These are phyloP conservation scores for Phorcus lineatus DNA, from an alignment of 2,888 invertebrate species.

Conservation along the genomic window DNA sequence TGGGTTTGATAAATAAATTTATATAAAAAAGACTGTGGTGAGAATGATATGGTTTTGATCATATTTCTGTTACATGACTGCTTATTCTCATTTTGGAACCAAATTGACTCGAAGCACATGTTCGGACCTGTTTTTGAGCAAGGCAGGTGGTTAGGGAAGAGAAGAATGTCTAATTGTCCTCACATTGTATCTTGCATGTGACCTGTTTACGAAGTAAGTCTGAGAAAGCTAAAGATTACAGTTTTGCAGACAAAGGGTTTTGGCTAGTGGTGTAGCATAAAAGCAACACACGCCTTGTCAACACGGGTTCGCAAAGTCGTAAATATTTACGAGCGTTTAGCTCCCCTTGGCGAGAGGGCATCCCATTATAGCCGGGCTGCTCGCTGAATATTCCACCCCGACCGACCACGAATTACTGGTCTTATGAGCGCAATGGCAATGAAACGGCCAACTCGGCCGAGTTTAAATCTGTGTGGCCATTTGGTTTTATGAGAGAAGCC, in stretches of 20 bases:
- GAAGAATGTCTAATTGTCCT: too few relatives aligned
- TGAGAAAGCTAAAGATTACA: too few relatives aligned
- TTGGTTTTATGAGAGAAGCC: neutral
- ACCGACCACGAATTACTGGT: neutral
- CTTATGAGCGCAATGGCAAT: neutral
- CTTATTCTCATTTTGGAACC: too few relatives aligned
- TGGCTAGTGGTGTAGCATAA: too few relatives aligned
- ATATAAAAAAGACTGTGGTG: too few relatives aligned
- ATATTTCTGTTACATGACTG: too few relatives aligned
- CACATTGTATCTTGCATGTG: too few relatives aligned
- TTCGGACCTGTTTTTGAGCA: neutral
- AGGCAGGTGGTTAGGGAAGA: neutral
- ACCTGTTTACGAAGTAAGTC: too few relatives aligned
- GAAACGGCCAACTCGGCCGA: neutral
- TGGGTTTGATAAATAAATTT: too few relatives aligned
- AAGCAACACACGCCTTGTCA: neutral
- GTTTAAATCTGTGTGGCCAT: slow-evolving; percentile 22
- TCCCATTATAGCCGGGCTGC: neutral
- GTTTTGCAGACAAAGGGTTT: too few relatives aligned
- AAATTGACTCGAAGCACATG: too few relatives aligned
- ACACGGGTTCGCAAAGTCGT: neutral
- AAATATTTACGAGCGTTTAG: slow-evolving; percentile 16
- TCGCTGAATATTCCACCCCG: slow-evolving; percentile 10
- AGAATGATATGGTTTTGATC: too few relatives aligned
- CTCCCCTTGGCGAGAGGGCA: neutral